Base-by-base conservation (phyloP, 2,113 vertebrate species). In the Coregonus clupeaformis region DNA sequence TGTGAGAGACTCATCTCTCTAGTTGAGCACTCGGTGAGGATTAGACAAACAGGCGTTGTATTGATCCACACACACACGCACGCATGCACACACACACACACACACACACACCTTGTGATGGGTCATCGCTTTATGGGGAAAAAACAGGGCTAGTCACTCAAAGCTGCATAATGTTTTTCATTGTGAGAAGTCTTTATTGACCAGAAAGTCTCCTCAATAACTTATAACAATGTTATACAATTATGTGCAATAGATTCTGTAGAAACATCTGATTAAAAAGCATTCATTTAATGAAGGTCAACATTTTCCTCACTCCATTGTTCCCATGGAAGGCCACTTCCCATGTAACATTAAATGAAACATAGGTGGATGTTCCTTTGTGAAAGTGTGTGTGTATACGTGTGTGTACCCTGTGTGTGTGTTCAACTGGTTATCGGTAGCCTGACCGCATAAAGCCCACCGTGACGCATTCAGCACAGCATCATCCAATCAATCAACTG, bases 361-460 rank as follows among this genome's bases (percentile, higher is more conserved):
- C 57, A 60, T 60, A 24, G 3, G 16, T 18, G 4, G 49, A 52
- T 1, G 12, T 9, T 22, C 45, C 24, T 55, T 63, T 72, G 63
- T 30, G 66, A 57, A 71, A 49, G 27, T 52, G 36, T 42, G 36
- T 42, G 2, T 42, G 36, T 42, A 3, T 42, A 27, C 27, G 27
- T 27, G 27, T 27, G 27, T 27, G 2, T 27, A 27, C 27, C 27
- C 27, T 22, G 6, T 32, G 55, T 65, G 57, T 20, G 6, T 3
- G 42, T 45, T 67, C 67, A 62, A 70, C 18, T 1, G 64, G 76
- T 84, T 75, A 81, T 85, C 75, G 78, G 83, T 66, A 66, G 67
- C 6, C 67, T 74, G 55, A 57, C 57, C 13, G 5, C 72, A 47
- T 76, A 73, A 77, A 72, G 59, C 73, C 59, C 49, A 29, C 1